Base-by-base conservation (phyloP, 2,888 invertebrate genomes). In the Drosophila infuscata region DNA sequence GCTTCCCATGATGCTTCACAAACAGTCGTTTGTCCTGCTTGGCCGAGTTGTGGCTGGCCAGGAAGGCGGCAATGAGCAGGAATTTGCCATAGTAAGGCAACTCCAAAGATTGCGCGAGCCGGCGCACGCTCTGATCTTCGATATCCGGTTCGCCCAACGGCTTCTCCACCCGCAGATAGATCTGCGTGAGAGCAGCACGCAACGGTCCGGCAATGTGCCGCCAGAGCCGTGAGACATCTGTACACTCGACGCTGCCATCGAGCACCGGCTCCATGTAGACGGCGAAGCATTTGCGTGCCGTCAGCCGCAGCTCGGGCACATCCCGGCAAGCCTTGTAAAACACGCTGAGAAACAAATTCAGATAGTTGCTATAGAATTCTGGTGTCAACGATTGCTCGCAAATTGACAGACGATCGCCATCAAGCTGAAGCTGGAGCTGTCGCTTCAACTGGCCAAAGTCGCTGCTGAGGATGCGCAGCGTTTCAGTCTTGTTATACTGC, bases 1-100 rank as follows among this genome's bases (percentile, higher is more conserved):
- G 96, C 88, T 96, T 97, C 0, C 95, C 96, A 81, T 96, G 96
- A 82, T 95, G 93, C 93, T 98, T 98, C 92, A 97, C 95, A 92
- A 98, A 98, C 52, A 98, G 94, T 54, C 97, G 94, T 90, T 96
- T 97, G 91, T 99, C 99, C 81, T 97, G 96, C 83, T 97, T 97
- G 0, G 96, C 95, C 2, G 98, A 97, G 93, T 98, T 98, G 92
- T 98, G 97, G 38, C 98, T 98, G 0, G 98, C 98, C 71, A 99
- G 94, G 92, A 97, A 99, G 0, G 98, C 97, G 9, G 98, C 97
- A 33, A 99, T 97, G 4, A 99, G 94, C 41, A 99, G 94, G 92
- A 95, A 98, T 93, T 98, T 98, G 0, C 97, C 97, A 93, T 97
- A 98, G 91, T 95, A 98, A 0, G 98, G 98, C 5, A 99, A 91